These are phyloP conservation scores for Hetaerina americana DNA, from an alignment of 1,140 invertebrate genomes.

Conservation along the genomic window DNA sequence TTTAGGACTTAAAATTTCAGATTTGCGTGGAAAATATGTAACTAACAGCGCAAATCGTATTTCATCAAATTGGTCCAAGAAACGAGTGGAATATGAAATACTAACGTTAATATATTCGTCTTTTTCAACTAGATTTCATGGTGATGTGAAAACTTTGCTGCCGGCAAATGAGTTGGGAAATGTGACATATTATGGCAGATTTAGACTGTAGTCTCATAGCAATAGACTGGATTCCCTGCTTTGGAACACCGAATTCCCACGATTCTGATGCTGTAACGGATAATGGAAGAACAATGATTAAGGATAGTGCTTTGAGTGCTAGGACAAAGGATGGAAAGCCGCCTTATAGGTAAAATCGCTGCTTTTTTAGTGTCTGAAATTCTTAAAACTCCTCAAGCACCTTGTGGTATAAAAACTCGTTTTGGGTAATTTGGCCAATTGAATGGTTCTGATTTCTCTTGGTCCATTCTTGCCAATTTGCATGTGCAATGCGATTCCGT, in stretches of 20 bases:
- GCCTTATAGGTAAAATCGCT: not conserved
- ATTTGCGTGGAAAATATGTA: no score
- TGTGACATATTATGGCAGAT: not conserved
- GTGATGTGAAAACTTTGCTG: not conserved
- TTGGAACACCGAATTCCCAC: not conserved
- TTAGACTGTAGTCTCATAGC: slow-evolving; percentile 3
- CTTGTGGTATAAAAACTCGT: not conserved
- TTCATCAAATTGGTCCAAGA: no score
- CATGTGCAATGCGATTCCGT: no score
- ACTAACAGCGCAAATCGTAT: no score
- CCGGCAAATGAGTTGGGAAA: not conserved
- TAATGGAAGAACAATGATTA: not conserved
- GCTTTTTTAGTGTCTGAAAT: not conserved
- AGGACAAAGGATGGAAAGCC: slow-evolving; percentile 1
- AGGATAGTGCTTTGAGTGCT: not conserved
- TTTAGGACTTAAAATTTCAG: no score
- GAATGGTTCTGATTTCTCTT: no score
- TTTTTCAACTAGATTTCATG: not conserved
- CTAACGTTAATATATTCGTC: no score
- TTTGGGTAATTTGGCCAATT: no score
- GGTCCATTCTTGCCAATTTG: no score
- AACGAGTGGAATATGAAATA: no score
- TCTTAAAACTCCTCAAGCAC: not conserved
- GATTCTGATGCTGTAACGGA: not conserved
- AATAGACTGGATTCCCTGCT: slow-evolving; percentile 3